Percentiles rank a stretch among this genome's conserved stretches.
These are phyloP conservation scores for Distichodus sexfasciatus DNA, from an alignment of 2,797 vertebrate genomes.

Conservation along the genomic window DNA sequence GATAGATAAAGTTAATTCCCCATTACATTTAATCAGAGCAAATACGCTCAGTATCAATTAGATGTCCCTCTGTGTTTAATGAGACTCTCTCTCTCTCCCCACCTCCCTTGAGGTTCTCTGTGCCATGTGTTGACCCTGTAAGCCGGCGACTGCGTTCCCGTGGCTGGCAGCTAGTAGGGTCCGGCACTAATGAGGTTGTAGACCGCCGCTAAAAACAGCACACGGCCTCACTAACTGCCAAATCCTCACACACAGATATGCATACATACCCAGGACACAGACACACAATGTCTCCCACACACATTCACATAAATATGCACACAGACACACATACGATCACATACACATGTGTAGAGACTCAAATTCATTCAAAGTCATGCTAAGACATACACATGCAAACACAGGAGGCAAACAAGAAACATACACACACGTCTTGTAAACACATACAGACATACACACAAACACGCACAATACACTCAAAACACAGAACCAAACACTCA, in stretches of 20 bases:
- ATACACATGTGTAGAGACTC: too few species aligned
- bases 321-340: too few species aligned
- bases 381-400: too few species aligned
- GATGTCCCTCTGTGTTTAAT: slow-evolving; percentile 20
- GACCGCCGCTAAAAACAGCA: slow-evolving; percentile 61
- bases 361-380: too few species aligned
- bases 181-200: slow-evolving; percentile 60
- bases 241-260: slow-evolving; percentile 4
- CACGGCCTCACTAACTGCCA: slow-evolving; percentile 49
- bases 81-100: slow-evolving; percentile 10
- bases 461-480: too few species aligned
- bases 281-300: slow-evolving; percentile 7
- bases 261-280: background rate
- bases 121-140: slow-evolving; percentile 49
- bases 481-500: too few species aligned
- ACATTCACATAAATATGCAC: slow-evolving; percentile 6
- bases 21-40: too few species aligned
- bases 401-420: too few species aligned
- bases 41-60: too few species aligned
- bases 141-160: slow-evolving; percentile 43
- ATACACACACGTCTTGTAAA: too few species aligned
- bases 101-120: too few species aligned
- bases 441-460: too few species aligned
- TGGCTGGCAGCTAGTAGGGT: background rate
- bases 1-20: slow-evolving; percentile 51